Conservation (phyloP, 2,113 vertebrate species). For the Tragulus kanchil region DNA sequence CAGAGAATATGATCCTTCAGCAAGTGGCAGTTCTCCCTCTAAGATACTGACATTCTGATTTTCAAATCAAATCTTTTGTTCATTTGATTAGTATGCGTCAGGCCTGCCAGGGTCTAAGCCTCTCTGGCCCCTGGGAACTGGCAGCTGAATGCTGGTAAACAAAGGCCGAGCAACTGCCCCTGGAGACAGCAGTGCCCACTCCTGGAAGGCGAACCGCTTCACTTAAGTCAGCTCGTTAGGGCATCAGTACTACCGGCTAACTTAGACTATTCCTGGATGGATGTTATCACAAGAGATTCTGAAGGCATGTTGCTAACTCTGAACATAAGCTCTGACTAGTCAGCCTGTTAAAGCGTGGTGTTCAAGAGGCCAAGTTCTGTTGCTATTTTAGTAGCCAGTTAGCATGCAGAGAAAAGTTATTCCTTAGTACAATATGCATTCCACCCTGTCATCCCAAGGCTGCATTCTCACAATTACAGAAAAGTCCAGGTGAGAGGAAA, state of each 20-base stretch:
- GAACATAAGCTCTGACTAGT: neutral
- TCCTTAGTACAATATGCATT: neutral
- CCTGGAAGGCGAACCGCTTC: neutral
- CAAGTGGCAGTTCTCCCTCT: neutral
- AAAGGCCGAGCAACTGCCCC: conserved; percentile 39
- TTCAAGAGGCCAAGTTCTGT: neutral
- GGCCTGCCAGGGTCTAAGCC: neutral
- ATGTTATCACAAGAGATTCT: neutral
- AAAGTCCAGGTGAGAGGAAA: neutral
- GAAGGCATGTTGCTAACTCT: neutral
- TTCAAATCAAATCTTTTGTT: conserved; percentile 54
- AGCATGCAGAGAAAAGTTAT: conserved; percentile 41
- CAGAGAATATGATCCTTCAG: conserved; percentile 13
- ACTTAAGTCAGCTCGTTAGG: conserved; percentile 12
- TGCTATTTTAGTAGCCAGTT: conserved; percentile 62
- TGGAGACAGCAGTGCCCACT: neutral
- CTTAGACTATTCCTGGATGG: conserved; percentile 8
- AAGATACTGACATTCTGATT: conserved; percentile 54
- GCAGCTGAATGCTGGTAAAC: conserved; percentile 30
- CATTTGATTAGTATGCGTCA: conserved; percentile 62
- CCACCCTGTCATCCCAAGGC: neutral
- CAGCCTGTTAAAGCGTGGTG: neutral
- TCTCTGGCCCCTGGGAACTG: neutral
- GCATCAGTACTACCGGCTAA: neutral
- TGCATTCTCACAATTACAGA: neutral